Base-by-base conservation (phyloP, 1,140 invertebrate genomes). In the Drosophila repletoides region DNA sequence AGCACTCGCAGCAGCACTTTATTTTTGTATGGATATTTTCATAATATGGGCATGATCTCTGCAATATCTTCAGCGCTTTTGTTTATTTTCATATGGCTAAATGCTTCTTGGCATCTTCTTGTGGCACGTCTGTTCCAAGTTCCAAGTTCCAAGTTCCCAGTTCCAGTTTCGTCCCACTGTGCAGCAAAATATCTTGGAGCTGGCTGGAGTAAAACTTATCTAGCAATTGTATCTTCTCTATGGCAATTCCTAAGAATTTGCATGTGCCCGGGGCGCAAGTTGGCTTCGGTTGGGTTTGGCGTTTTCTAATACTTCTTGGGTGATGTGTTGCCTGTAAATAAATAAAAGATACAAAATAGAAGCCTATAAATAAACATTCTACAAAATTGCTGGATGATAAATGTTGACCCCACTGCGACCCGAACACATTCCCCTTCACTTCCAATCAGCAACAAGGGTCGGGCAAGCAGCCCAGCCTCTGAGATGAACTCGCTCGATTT, bases 161-260 rank as follows among this genome's bases (percentile, higher is more conserved):
- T 40, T 5, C 31, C n/a, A 2, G 10, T 49, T 43, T 73, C 77
- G 77, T 65, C 72, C 77, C 77, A 83, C 77, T 83, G 77, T 83
- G 61, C 65, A 40, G 55, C 66, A 68, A 81, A 81, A 72, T 72
- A 77, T 81, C 53, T 56, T 59, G 61, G 34, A 21, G 60, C 29
- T 53, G 59, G 60, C 29, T 53, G 59, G 12, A 53, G 63, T 28
- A 19, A 41, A 49, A 38, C 67, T 61, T 83, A 84, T 83, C 79
- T 83, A 41, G 51, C 40, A 55, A 59, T 74, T 64, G 79, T 67
- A 73, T 76, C 72, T 72, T 64, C 28, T 56, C 24, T 58, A 10
- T 24, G 64, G 65, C 46, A 45, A 48, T 72, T 72, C 70, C 58
- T 31, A n/a, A 45, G 79, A 84, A 83, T 83, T 84, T 74, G 79